Evolutionary conservation across 2,888 invertebrate genomes (phyloP).

Genomic region (Diaperis boleti): DNA sequence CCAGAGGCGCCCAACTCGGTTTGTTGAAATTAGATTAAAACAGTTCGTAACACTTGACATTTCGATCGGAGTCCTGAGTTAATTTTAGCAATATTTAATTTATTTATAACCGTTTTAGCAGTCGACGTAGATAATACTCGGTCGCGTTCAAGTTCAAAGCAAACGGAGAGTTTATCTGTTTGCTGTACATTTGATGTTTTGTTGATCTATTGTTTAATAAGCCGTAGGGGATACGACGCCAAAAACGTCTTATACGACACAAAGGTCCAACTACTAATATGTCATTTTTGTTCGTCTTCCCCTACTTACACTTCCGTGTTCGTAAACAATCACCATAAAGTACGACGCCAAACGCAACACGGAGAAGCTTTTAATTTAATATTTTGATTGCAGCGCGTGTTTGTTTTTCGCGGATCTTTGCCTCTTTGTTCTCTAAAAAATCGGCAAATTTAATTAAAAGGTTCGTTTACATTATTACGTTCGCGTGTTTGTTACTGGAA

Average conservation of each 20-base stretch:
- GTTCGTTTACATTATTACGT: not conserved
- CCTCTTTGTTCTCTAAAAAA: not conserved
- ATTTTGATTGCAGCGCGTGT: not conserved
- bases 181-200: constrained; percentile 12
- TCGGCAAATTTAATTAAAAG: not conserved
- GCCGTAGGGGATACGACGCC: constrained; percentile 11
- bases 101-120: constrained; percentile 9
- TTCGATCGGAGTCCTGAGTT: not conserved
- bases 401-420: not conserved
- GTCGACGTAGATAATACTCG: constrained; percentile 8
- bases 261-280: too few relatives aligned
- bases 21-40: constrained; percentile 7
- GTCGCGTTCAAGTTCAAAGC: constrained; percentile 14
- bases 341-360: not conserved
- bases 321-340: not conserved
- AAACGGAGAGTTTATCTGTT: constrained; percentile 17
- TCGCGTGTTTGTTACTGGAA: not conserved
- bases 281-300: too few relatives aligned
- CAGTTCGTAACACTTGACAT: not conserved
- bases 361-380: not conserved
- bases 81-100: constrained; percentile 18
- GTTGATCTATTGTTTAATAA: constrained; percentile 23
- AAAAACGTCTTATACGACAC: not conserved
- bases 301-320: too few relatives aligned
- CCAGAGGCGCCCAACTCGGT: too few relatives aligned